Evolutionary conservation across 2,888 invertebrate genomes (phyloP), one percentile per base, ranked within the genome.

Genomic region (Tanypteryx hageni): DNA sequence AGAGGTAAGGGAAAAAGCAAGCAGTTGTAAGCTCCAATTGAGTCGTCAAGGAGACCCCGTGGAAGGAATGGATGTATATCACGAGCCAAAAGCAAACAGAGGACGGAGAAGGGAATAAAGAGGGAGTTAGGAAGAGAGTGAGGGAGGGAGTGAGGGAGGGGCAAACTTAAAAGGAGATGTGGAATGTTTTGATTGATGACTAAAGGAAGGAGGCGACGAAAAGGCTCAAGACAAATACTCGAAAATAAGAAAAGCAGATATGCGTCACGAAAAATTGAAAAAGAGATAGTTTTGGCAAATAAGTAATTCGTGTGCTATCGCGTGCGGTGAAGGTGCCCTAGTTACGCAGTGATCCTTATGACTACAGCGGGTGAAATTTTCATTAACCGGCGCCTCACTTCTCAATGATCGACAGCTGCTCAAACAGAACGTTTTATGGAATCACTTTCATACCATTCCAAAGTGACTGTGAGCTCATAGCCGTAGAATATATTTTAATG

Each of bases 31-130:
- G 44, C 44, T 44, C 44, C 44, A 68, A 68, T 68, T 18, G 68
- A 68, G n/a, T 68, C 68, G 68, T 68, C 68, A 18, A 68, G 68
- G 68, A n/a, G 64, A 64, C 64, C n/a, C 64, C 18, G 68, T 44
- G 1, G 44, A 44, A 44, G 44, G 44, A 44, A 44, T 44, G 44
- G 44, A 5, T 44, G 44, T 44, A 44, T 44, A 44, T 44, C 44
- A 44, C 44, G 44, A 44, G 44, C 44, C 44, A 44, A 44, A 5
- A 44, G 44, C 44, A 44, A 44, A 44, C 44, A 44, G 44, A 44
- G 44, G 44, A 44, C 44, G 44, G 44, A 18, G 68, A 22, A 68
- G 68, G 68, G 76, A 76, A 76, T 76, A 76, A 76, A 27, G 44
- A 5, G 44, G 44, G 44, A 44, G 44, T 44, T 44, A 44, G 1